Evolutionary conservation across 1,140 invertebrate genomes (phyloP), one percentile per base, ranked within the genome.

Genomic region (Drosophila micromelanica): DNA sequence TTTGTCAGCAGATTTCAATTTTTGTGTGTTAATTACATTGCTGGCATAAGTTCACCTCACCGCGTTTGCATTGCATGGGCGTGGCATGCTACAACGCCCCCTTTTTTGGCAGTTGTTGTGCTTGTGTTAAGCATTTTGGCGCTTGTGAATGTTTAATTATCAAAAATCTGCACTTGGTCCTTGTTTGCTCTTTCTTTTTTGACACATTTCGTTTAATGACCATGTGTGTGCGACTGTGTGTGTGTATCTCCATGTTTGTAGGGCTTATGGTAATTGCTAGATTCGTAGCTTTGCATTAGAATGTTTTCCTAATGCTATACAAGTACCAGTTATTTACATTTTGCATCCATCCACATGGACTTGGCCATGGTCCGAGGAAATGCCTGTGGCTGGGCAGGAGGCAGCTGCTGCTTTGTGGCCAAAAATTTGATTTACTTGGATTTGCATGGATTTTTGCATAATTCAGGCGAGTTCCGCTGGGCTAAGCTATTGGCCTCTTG

Each of bases 1-100:
- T 74, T 60, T 71, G 80, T 73, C 73, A 80, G 75, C 80, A 85
- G 81, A 85, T 85, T 85, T 84, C 80, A 85, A 85, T 85, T 85
- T 85, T 85, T 85, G 80, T 85, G 81, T 86, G 81, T 86, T 86
- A 86, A 86, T 86, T 86, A 86, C 81, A 86, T 86, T 86, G 77
- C 76, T 70, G 71, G 80, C 73, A 84, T 74, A 85, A 78, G 77
- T 80, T 84, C 73, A 15, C 43, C 11, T n/a, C 54, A 8, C 12
- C 45, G 7, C 15, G 9, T 65, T 43, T 48, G 20, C 62, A 72
- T 72, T 54, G 61, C 49, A 48, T 32, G 71, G 76, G 75, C 72
- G 74, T 76, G 72, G 75, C 60, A 61, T 20, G 37, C 23, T 20
- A 13, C 8, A 37, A 27, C 48, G 69, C 55, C 63, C 38, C 8